Evolutionary conservation across 2,113 vertebrate genomes (phyloP), one percentile per base, ranked within the genome.

Genomic region (Apaloderma vittatum): DNA sequence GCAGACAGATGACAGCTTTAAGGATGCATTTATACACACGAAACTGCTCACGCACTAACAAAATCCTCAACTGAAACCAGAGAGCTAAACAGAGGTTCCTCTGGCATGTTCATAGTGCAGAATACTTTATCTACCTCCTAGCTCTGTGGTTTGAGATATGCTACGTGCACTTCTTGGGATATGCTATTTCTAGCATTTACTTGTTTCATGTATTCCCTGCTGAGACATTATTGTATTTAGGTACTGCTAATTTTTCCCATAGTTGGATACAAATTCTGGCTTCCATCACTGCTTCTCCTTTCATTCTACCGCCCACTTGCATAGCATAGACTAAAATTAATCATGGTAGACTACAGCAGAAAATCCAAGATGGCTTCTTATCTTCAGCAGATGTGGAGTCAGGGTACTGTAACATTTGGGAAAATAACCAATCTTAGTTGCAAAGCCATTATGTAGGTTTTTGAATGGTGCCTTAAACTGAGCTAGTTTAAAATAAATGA

Each of bases 271-370:
- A 66, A 46, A 51, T 80, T 83, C 87, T 94, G 71, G 27, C 86
- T 93, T 92, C 72, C 63, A 32, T 94, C 76, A 16, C 63, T 86
- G 46, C 66, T 85, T 58, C 67, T 96, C 51, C 66, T 77, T 86
- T 91, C 14, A 0, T 62, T 93, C 65, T 85, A 23, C 88, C 58
- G 5, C 93, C 90, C 61, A 88, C 81, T 91, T 88, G 43, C 55
- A 20, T 21, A 55, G 43, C 55, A 20, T 21, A 55, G 68, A 78
- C 92, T 91, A 88, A 88, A 97, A 96, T 97, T 94, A 93, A 94
- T 97, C 75, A 62, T 62, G 67, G 65, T 40, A 83, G 79, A 71
- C 83, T 73, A 32, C 68, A 55, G 84, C 62, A 87, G 89, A 72
- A 70, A 84, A 70, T 83, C 68, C 83, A 58, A 80, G 88, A 75